Percentiles rank a stretch among this genome's conserved stretches.
These are phyloP conservation scores for Nysson spinosus DNA, from an alignment of 2,888 invertebrate species.

Conservation along the genomic window DNA sequence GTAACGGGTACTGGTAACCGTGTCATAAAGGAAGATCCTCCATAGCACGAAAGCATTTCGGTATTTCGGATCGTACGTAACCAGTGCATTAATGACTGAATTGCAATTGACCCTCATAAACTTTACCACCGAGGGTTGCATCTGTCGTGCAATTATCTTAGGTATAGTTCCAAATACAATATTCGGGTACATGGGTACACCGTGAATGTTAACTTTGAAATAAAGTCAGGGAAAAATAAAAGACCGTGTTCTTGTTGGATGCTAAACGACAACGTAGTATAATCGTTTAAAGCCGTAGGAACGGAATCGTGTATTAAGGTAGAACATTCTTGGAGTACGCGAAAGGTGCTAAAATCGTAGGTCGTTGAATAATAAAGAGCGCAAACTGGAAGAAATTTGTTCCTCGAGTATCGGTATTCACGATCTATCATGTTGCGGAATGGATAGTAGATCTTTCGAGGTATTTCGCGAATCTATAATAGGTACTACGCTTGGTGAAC, in stretches of 20 bases:
- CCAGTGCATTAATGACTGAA: constrained; percentile 16
- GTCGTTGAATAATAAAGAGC: constrained; percentile 32
- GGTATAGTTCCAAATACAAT: too few relatives aligned
- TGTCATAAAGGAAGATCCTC: constrained; percentile 61
- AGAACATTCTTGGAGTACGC: constrained; percentile 6
- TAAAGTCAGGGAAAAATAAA: too few relatives aligned
- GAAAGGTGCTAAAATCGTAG: constrained; percentile 25
- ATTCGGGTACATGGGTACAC: too few relatives aligned
- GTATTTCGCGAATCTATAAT: constrained; percentile 6
- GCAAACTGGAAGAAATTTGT: constrained; percentile 32
- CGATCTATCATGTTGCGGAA: constrained; percentile 26
- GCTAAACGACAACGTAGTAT: too few relatives aligned
- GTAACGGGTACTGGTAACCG: constrained; percentile 59
- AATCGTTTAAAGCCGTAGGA: too few relatives aligned
- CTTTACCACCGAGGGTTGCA: not conserved
- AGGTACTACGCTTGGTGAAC: constrained; percentile 22
- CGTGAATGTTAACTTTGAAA: too few relatives aligned
- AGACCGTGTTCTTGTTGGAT: too few relatives aligned
- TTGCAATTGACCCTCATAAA: constrained; percentile 13
- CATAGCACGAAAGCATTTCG: constrained; percentile 49
- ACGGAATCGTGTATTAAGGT: constrained; percentile 16
- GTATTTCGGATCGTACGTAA: constrained; percentile 44
- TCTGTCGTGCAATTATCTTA: too few relatives aligned
- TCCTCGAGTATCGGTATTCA: constrained; percentile 7
- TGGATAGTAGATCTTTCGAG: not conserved